Evolutionary conservation across 2,888 invertebrate genomes (phyloP).

Genomic region (Oscheius myriophilus): DNA sequence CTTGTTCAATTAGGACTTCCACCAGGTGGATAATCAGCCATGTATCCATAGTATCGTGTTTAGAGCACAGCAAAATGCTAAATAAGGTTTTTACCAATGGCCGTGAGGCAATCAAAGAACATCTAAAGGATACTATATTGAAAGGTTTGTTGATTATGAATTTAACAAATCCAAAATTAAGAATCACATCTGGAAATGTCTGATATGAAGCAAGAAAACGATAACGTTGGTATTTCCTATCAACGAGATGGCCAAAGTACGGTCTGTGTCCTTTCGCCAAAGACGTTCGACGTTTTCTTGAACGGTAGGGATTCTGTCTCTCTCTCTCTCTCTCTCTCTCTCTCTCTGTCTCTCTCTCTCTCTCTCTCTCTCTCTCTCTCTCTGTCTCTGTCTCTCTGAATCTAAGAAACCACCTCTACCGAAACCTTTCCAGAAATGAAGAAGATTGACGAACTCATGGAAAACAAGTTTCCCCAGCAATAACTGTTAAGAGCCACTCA

Average conservation of each 20-base stretch:
- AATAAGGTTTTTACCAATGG: neutral
- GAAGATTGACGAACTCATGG: neutral
- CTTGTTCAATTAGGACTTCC: constrained; percentile 23
- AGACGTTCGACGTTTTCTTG: too few relatives aligned
- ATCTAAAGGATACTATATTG: neutral
- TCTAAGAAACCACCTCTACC: too few relatives aligned
- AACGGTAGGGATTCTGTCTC: constrained; percentile 2
- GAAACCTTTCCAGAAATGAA: neutral
- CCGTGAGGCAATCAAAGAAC: neutral
- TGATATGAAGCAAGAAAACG: too few relatives aligned
- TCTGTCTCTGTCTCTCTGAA: constrained; percentile 5
- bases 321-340: constrained; percentile 9
- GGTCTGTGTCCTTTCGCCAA: too few relatives aligned
- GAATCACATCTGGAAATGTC: too few relatives aligned
- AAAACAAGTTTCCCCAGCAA: neutral
- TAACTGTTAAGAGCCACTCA: too few relatives aligned
- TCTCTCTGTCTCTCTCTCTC: constrained; percentile 6
- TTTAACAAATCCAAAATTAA: too few relatives aligned
- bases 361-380: neutral
- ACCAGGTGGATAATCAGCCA: constrained; percentile 5
- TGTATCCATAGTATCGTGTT: neutral
- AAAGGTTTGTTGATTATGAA: constrained; percentile 1
- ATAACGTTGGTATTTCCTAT: too few relatives aligned
- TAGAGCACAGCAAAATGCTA: constrained; percentile 28
- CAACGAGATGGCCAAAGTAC: too few relatives aligned